phyloP scores from a whole-genome alignment of 2,113 vertebrate species.

The Mustelus asterias region DNA sequence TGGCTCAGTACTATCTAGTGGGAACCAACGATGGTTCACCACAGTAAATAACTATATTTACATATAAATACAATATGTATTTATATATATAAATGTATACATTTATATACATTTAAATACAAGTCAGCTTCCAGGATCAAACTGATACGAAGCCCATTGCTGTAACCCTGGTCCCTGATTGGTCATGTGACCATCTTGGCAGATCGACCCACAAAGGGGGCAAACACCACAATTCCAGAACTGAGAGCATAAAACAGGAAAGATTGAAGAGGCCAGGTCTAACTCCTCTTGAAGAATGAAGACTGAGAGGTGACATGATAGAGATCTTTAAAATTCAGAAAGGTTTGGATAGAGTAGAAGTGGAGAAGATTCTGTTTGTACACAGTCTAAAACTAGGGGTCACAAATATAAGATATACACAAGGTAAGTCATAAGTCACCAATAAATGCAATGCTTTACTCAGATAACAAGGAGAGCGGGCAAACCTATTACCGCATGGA shows the following conservation, averaged over 20 bases:
- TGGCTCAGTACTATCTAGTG: no score
- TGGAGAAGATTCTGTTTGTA: neutral
- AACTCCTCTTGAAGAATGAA: neutral
- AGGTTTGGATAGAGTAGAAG: neutral
- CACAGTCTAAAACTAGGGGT: neutral
- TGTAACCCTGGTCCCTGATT: no score
- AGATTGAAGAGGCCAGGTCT: neutral
- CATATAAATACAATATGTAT: no score
- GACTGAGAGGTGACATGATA: neutral
- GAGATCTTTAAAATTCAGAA: neutral
- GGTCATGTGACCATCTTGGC: no score
- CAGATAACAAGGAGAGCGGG: neutral
- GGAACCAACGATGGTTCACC: no score
- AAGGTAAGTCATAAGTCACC: neutral
- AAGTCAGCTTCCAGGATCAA: no score
- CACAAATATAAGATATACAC: neutral
- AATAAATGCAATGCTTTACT: neutral
- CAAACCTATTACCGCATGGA: neutral
- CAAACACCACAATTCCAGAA: no score
- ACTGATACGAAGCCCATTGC: no score
- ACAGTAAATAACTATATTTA: no score
- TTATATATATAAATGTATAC: no score
- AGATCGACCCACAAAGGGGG: no score
- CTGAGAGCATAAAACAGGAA: neutral
- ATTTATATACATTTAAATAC: no score